Conservation (phyloP, 2,888 invertebrate species). For the Erynnis tages region DNA sequence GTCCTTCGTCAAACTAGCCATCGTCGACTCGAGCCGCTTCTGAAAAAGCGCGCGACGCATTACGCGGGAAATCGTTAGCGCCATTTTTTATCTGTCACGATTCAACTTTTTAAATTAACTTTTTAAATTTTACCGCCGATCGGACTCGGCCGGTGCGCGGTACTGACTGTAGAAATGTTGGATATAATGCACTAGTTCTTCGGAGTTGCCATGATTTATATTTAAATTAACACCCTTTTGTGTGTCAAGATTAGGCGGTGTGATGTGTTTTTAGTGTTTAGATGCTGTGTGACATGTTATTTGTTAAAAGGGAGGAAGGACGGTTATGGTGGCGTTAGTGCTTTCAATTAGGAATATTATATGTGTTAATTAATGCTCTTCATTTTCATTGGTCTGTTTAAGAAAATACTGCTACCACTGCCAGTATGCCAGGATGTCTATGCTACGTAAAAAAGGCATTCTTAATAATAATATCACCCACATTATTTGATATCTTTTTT, state of each 20-base stretch:
- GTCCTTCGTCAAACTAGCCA: slow-evolving; percentile 72
- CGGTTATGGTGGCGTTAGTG: no score
- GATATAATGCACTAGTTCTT: slow-evolving; percentile 1
- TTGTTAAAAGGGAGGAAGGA: neutral
- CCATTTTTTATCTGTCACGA: slow-evolving; percentile 59
- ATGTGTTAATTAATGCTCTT: no score
- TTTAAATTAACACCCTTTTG: slow-evolving; percentile 23
- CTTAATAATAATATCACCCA: no score
- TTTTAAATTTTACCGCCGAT: slow-evolving; percentile 26
- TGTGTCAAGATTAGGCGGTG: neutral
- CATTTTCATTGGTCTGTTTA: no score
- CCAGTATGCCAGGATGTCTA: no score
- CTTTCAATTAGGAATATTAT: no score
- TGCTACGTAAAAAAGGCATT: no score
- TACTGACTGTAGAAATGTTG: slow-evolving; percentile 14
- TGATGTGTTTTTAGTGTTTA: neutral
- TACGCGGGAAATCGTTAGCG: slow-evolving; percentile 63
- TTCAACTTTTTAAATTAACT: slow-evolving; percentile 7
- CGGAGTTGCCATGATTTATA: slow-evolving; percentile 31
- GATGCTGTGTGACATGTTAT: neutral
- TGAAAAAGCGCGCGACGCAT: slow-evolving; percentile 62
- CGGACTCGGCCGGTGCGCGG: slow-evolving; percentile 8
- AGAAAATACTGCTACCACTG: no score
- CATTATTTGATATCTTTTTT: no score
- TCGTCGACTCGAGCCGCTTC: slow-evolving; percentile 69